phyloP scores from a whole-genome alignment of 2,888 invertebrate species.

The Brachylomia viminalis region DNA sequence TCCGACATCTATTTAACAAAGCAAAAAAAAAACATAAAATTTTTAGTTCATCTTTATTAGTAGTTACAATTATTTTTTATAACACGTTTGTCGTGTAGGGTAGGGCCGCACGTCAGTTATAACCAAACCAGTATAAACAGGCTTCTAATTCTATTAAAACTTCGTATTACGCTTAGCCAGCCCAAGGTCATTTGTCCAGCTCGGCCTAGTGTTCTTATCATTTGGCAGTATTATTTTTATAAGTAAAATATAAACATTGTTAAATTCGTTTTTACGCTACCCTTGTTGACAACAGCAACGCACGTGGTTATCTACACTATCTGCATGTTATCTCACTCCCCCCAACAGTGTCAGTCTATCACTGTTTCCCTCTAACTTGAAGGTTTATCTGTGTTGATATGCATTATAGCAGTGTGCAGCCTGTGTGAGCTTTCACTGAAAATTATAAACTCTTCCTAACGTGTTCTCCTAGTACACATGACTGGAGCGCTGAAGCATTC shows the following conservation, averaged over 20 bases:
- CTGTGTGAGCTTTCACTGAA: background rate
- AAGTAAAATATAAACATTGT: background rate
- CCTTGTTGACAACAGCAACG: background rate
- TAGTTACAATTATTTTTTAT: background rate
- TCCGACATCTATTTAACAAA: too few species aligned
- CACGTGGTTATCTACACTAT: background rate
- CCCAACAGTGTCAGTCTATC: background rate
- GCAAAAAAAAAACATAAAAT: too few species aligned
- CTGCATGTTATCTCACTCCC: background rate
- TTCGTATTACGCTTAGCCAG: too few species aligned
- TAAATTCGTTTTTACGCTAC: too few species aligned
- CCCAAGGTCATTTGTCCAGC: too few species aligned
- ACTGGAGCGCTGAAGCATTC: slow-evolving; percentile 8
- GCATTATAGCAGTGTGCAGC: background rate
- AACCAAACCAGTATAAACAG: background rate
- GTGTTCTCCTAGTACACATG: slow-evolving; percentile 18
- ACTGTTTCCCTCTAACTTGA: too few species aligned
- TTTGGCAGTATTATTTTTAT: background rate
- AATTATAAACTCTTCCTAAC: too few species aligned
- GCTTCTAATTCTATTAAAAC: background rate
- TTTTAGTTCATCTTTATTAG: background rate
- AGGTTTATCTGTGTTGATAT: background rate
- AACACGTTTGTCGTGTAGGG: background rate
- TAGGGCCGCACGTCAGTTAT: background rate
- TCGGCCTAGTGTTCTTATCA: background rate